phyloP scores from a whole-genome alignment of 2,888 invertebrate species.

The Scaptomyza parva region DNA sequence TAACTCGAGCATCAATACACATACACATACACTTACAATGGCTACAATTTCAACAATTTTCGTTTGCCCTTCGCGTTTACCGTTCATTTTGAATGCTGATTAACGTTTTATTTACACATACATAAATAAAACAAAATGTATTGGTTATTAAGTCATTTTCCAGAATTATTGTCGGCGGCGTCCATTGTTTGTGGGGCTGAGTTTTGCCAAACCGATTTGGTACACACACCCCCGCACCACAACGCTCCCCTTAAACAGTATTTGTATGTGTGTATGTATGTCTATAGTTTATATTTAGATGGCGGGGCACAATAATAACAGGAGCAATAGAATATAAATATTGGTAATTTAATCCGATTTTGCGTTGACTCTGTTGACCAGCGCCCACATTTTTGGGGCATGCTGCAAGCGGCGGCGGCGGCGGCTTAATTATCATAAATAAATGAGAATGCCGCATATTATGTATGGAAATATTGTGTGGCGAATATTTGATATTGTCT shows the following conservation, averaged over 20 bases:
- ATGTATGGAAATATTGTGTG: slow-evolving; percentile 23
- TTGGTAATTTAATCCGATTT: slow-evolving; percentile 45
- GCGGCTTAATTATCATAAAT: slow-evolving; percentile 42
- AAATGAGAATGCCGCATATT: slow-evolving; percentile 35
- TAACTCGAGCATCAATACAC: too few relatives aligned
- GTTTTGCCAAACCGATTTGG: slow-evolving; percentile 32
- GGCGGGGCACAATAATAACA: not conserved
- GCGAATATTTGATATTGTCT: too few relatives aligned
- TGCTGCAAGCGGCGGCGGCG: slow-evolving; percentile 30
- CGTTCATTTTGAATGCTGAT: too few relatives aligned
- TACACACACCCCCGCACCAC: slow-evolving; percentile 10
- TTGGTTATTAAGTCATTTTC: slow-evolving; percentile 70
- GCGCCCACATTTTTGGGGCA: too few relatives aligned
- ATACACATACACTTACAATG: too few relatives aligned
- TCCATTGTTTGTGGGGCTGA: slow-evolving; percentile 34
- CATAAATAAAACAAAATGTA: slow-evolving; percentile 63
- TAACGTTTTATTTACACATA: slow-evolving; percentile 65
- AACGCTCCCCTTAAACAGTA: slow-evolving; percentile 14
- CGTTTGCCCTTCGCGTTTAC: too few relatives aligned
- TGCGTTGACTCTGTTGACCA: slow-evolving; percentile 18
- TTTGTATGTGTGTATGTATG: too few relatives aligned
- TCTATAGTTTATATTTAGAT: slow-evolving; percentile 1
- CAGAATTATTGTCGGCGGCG: too few relatives aligned
- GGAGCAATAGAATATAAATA: not conserved
- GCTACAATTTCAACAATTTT: too few relatives aligned